Evolutionary conservation across 2,797 vertebrate genomes (phyloP), one percentile per base, ranked within the genome.

Genomic region (Danio albolineatus): DNA sequence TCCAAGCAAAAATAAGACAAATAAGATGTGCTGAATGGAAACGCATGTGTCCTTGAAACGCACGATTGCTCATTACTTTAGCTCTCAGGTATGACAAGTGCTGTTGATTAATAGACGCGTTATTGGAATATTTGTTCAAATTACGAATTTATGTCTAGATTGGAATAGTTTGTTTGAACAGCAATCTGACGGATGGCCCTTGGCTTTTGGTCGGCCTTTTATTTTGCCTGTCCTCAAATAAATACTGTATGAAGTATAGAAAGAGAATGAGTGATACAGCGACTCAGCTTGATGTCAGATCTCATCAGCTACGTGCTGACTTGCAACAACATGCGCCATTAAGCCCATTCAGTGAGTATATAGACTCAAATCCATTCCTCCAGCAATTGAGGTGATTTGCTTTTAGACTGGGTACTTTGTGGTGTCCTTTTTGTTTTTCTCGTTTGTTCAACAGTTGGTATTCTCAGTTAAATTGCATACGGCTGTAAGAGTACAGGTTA

Each of bases 251-350:
- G 46, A 46, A 64, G 12, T 10, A 41, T n/a, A 64, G 4, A 46
- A 21, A 51, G 10, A 74, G 51, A 39, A 49, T 14, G 41, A 74
- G 46, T 73, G 73, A 73, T 71, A 41, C 73, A 66, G 61, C 14
- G 44, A 59, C 65, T 28, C 44, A 46, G 56, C 16, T 38, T 75
- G 75, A 51, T 59, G 65, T 86, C 62, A 65, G 64, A 81, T 77
- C 17, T 78, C 80, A 77, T 84, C 53, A 82, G 13, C 10, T 46
- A 74, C 49, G 9, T 73, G 10, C 69, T 78, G 19, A 76, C 66
- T 62, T 43, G 48, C 62, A 78, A 73, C 19, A 70, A 49, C 73
- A 51, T 57, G 70, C 77, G 73, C 19, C 61, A 51, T 66, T 79
- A 51, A 51, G 6, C 43, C 60, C 72, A 66, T 73, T 54, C 81